A percentile compares a stretch with the other conserved stretches of the same genome.
Conservation (phyloP, 2,888 invertebrate genomes). For the Sceliomorpha sp. region DNA sequence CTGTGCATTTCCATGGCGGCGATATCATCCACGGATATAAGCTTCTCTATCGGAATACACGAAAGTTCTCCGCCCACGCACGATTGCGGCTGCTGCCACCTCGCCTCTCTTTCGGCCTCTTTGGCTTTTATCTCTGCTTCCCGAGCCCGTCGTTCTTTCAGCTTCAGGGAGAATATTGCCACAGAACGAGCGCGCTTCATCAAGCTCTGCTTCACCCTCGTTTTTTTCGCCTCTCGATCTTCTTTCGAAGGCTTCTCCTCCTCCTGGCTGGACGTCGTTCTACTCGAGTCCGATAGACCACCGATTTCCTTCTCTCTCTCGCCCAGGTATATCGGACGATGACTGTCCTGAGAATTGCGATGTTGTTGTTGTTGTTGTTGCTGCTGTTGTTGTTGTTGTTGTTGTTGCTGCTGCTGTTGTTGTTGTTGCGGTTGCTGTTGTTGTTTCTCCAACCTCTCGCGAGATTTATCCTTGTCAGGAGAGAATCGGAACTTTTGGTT, state of each 20-base stretch:
- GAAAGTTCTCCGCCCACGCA: constrained; percentile 91
- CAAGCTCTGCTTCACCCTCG: constrained; percentile 86
- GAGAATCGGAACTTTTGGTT: constrained; percentile 78
- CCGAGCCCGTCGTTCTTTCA: constrained; percentile 88
- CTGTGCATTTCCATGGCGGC: constrained; percentile 77
- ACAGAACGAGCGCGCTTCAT: constrained; percentile 92
- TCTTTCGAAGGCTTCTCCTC: constrained; percentile 78
- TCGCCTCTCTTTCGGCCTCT: constrained; percentile 83
- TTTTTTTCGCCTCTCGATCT: constrained; percentile 73
- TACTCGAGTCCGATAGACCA: constrained; percentile 82
- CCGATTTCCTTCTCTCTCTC: constrained; percentile 61
- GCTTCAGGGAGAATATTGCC: constrained; percentile 91
- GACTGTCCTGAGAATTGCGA: constrained; percentile 65
- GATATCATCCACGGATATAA: constrained; percentile 82
- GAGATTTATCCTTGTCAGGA: constrained; percentile 75
- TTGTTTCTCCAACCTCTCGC: constrained; percentile 68
- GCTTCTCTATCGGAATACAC: constrained; percentile 91
- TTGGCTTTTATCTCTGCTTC: constrained; percentile 87
- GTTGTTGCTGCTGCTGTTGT: constrained; percentile 59
- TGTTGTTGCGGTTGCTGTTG: constrained; percentile 66
- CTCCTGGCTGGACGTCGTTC: constrained; percentile 83
- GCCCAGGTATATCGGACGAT: constrained; percentile 44
- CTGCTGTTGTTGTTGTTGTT: constrained; percentile 61
- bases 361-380: too few relatives aligned
- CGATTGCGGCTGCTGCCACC: constrained; percentile 83